These are phyloP conservation scores for Apis cerana DNA, from an alignment of 1,140 invertebrate species.

Conservation along the genomic window DNA sequence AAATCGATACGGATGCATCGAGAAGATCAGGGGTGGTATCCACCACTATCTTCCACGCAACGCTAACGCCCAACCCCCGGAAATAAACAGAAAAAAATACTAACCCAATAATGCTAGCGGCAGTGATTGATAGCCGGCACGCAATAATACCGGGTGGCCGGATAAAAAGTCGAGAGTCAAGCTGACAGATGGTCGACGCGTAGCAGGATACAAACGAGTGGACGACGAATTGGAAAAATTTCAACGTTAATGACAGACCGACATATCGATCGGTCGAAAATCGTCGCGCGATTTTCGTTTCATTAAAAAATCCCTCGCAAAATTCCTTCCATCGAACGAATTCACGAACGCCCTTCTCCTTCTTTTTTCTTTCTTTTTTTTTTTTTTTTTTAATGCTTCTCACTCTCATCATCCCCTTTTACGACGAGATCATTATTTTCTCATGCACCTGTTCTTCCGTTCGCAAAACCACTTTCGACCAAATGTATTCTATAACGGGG, in stretches of 20 bases:
- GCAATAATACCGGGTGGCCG: constrained; percentile 52
- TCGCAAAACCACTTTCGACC: not conserved
- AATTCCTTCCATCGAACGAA: constrained; percentile 21
- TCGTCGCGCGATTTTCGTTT: constrained; percentile 65
- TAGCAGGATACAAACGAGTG: constrained; percentile 7
- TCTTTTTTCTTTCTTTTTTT: not conserved
- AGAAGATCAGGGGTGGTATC: not conserved
- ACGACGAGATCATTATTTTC: constrained; percentile 57
- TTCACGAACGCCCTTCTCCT: constrained; percentile 5
- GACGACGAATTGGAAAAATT: constrained; percentile 53
- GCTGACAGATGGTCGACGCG: constrained; percentile 40
- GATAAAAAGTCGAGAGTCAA: constrained; percentile 48
- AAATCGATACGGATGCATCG: not conserved
- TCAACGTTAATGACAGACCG: constrained; percentile 54
- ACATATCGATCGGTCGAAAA: constrained; percentile 56
- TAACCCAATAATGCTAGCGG: constrained; percentile 56
- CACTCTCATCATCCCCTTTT: constrained; percentile 7
- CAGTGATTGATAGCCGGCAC: constrained; percentile 57
- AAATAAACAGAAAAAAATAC: constrained; percentile 59
- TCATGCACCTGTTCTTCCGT: constrained; percentile 53
- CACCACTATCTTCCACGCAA: not conserved
- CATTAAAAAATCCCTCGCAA: constrained; percentile 58
- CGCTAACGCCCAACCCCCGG: not conserved
- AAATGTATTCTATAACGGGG: constrained; percentile 14
- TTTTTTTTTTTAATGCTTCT: not conserved